phyloP scores from a whole-genome alignment of 2,797 vertebrate genomes.

The Acanthornis magna region DNA sequence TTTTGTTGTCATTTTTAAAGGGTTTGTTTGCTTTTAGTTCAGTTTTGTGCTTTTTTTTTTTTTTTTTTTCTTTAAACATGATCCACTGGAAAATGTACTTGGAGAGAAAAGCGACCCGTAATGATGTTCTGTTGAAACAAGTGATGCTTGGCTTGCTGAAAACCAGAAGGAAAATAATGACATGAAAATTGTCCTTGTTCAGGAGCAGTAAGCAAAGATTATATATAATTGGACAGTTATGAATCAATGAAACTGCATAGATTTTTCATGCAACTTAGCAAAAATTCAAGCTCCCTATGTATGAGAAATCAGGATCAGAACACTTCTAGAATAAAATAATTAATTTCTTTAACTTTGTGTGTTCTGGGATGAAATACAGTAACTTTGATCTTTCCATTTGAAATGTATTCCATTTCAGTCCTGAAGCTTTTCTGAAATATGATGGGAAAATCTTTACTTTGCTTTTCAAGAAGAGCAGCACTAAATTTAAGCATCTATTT shows the following conservation, averaged over 20 bases:
- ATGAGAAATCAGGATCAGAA: background rate
- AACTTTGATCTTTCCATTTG: slow-evolving; percentile 22
- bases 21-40: background rate
- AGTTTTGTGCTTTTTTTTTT: background rate
- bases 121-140: slow-evolving; percentile 36
- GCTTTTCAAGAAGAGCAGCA: background rate
- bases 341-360: background rate
- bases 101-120: background rate
- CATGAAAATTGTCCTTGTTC: slow-evolving; percentile 36
- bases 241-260: slow-evolving; percentile 18
- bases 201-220: slow-evolving; percentile 37
- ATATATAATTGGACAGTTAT: slow-evolving; percentile 45
- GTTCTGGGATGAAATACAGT: background rate
- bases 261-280: slow-evolving; percentile 8
- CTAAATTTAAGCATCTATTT: slow-evolving; percentile 27
- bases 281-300: background rate
- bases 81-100: background rate
- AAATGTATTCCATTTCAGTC: background rate
- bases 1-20: background rate
- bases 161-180: slow-evolving; percentile 36
- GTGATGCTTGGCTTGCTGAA: slow-evolving; percentile 23
- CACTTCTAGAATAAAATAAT: background rate
- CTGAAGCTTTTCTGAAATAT: slow-evolving; percentile 13
- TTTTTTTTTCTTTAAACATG: background rate
- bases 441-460: background rate